Evolutionary conservation across 1,140 invertebrate genomes (phyloP).

Genomic region (Caenorhabditis brenneri): DNA sequence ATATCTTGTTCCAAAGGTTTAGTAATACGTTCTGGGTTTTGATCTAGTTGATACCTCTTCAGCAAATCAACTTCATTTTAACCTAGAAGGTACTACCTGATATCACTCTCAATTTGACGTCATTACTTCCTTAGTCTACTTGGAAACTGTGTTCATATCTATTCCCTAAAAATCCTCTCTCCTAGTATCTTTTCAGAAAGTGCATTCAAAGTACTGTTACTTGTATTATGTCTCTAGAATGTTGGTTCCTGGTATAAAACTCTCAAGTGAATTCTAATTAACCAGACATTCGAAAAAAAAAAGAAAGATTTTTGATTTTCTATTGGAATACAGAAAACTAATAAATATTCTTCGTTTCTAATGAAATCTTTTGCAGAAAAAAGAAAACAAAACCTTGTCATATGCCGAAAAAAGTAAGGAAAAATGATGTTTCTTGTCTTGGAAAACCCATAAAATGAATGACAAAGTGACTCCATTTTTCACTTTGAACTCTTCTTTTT

Average conservation of each 20-base stretch:
- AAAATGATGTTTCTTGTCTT: conserved; percentile 21
- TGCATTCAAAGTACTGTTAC: no score
- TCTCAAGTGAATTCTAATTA: background rate
- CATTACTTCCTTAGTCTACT: no score
- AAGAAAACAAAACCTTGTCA: background rate
- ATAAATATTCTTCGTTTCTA: background rate
- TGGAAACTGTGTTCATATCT: no score
- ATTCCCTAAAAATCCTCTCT: no score
- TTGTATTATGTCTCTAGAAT: background rate
- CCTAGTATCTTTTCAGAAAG: no score
- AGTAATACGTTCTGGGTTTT: no score
- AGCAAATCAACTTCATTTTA: no score
- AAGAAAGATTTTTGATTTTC: background rate
- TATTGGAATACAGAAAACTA: no score
- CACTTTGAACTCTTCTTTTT: background rate
- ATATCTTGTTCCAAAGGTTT: no score
- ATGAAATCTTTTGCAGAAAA: background rate
- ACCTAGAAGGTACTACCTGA: no score
- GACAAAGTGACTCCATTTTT: conserved; percentile 21
- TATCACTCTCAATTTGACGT: no score
- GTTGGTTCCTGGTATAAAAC: background rate
- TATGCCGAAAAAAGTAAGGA: background rate
- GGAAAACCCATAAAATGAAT: conserved; percentile 16
- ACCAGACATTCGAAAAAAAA: background rate
- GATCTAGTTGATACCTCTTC: no score